A percentile compares a stretch with the other conserved stretches of the same genome.
phyloP scores from a whole-genome alignment of 2,888 invertebrate genomes.

The Coecobrya sp. region DNA sequence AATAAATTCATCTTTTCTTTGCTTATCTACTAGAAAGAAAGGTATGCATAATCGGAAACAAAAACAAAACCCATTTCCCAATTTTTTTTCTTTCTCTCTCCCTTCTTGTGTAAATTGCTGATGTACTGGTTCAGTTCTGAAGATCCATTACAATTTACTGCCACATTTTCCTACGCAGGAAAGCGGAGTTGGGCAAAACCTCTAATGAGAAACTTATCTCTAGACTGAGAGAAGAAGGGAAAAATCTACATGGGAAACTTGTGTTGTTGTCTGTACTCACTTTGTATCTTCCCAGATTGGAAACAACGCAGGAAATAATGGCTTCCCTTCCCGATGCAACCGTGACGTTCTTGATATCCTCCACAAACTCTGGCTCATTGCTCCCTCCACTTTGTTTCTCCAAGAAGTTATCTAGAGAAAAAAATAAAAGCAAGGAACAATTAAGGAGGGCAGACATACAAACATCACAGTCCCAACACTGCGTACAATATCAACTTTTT shows the following conservation, averaged over 20 bases:
- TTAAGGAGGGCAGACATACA: slow-evolving; percentile 52
- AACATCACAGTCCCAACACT: slow-evolving; percentile 7
- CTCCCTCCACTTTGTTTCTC: slow-evolving; percentile 87
- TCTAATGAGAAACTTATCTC: slow-evolving; percentile 49
- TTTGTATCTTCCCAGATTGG: slow-evolving; percentile 92
- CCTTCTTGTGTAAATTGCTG: slow-evolving; percentile 19
- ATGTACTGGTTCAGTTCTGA: slow-evolving; percentile 7
- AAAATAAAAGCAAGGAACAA: slow-evolving; percentile 62
- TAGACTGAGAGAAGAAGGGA: neutral
- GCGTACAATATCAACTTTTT: neutral
- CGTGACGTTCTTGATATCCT: slow-evolving; percentile 92
- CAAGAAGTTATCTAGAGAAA: slow-evolving; percentile 82
- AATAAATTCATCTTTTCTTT: neutral
- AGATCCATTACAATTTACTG: slow-evolving; percentile 67
- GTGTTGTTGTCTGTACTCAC: slow-evolving; percentile 88
- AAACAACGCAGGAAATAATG: slow-evolving; percentile 92
- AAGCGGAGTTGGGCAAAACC: neutral
- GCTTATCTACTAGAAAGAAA: neutral
- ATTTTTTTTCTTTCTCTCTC: neutral
- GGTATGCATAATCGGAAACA: neutral
- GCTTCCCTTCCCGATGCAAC: slow-evolving; percentile 93
- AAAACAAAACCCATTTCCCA: slow-evolving; percentile 1
- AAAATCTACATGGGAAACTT: slow-evolving; percentile 49
- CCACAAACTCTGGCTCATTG: slow-evolving; percentile 91
- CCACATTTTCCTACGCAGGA: neutral